Conservation (phyloP, 2,113 vertebrate genomes). For the Telmatochromis bifrenatus region DNA sequence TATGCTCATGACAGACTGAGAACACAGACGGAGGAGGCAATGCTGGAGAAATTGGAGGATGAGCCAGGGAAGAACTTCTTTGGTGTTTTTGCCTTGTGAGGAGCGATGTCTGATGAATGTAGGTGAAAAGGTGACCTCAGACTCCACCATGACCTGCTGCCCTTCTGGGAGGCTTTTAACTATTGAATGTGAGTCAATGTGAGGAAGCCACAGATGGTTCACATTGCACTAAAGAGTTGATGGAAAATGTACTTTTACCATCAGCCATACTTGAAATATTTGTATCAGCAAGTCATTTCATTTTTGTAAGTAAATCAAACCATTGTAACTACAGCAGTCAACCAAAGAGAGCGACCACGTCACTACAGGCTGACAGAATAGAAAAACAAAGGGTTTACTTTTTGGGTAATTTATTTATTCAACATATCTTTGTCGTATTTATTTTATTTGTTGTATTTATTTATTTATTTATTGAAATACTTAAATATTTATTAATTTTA, state of each 20-base stretch:
- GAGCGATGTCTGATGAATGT: neutral
- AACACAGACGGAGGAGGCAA: constrained; percentile 7
- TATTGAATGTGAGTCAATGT: neutral
- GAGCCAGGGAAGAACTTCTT: constrained; percentile 58
- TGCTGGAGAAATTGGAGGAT: constrained; percentile 16
- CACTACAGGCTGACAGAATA: neutral
- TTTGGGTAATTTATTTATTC: neutral
- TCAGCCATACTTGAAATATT: neutral
- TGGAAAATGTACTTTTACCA: neutral
- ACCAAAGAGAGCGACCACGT: neutral
- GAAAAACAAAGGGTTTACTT: neutral
- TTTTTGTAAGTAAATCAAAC: neutral
- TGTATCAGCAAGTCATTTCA: neutral
- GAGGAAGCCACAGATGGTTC: neutral
- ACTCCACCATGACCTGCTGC: neutral
- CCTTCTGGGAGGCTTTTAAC: neutral
- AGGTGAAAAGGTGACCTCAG: neutral
- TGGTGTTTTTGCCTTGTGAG: constrained; percentile 68
- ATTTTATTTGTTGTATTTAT: neutral
- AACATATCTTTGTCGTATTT: neutral
- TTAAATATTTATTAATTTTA: neutral
- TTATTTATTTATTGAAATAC: neutral
- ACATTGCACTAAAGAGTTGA: neutral
- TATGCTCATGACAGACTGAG: constrained; percentile 34
- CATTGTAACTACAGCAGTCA: neutral